Conservation (phyloP, 1,140 invertebrate genomes). For the Cyrtorhinus lividipennis region DNA sequence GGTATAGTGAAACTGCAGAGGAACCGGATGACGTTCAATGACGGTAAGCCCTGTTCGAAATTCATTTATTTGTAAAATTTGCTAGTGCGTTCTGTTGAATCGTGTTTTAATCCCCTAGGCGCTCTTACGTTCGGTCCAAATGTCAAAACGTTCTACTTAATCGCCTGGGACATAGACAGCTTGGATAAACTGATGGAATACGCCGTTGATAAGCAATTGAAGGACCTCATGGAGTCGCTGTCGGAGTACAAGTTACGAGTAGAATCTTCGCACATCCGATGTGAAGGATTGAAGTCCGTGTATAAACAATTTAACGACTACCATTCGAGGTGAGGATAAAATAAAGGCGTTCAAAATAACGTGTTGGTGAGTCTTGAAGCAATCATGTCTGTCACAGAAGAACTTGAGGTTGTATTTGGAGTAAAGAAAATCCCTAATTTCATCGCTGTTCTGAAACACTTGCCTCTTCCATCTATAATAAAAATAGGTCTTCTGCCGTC, state of each 20-base stretch:
- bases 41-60: neutral
- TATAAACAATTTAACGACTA: constrained; percentile 15
- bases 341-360: too few species aligned
- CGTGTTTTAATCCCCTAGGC: neutral
- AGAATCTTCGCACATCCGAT: neutral
- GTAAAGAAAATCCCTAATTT: too few species aligned
- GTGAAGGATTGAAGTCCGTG: constrained; percentile 8
- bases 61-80: neutral
- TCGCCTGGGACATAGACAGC: constrained; percentile 4
- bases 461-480: too few species aligned
- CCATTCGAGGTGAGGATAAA: constrained; percentile 14
- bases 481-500: too few species aligned
- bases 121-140: neutral
- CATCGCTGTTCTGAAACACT: too few species aligned
- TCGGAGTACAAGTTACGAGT: neutral
- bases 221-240: neutral
- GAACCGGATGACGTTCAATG: neutral
- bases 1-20: neutral
- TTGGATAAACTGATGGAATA: constrained; percentile 6
- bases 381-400: too few species aligned
- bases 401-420: too few species aligned
- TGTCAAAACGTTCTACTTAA: constrained; percentile 13
- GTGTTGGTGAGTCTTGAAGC: too few species aligned
- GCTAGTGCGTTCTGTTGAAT: neutral
- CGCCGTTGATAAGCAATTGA: neutral